Evolutionary conservation across 2,888 invertebrate species (phyloP).

Genomic region (Drosophila leonis): DNA sequence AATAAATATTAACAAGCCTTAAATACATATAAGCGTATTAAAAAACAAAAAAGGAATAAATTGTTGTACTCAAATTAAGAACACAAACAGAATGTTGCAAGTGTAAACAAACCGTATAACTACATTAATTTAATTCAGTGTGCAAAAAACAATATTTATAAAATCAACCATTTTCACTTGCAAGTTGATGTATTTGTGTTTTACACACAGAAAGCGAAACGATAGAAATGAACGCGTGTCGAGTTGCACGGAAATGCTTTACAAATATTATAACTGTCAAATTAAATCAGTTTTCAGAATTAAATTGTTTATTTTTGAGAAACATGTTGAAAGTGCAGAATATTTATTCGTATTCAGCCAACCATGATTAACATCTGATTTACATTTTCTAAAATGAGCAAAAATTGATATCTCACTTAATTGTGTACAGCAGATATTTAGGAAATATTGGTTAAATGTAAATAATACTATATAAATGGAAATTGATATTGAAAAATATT

Average conservation of each 20-base stretch:
- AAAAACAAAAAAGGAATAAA: constrained; percentile 27
- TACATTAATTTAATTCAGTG: constrained; percentile 55
- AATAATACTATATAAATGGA: not conserved
- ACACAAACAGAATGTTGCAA: constrained; percentile 43
- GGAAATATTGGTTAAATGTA: not conserved
- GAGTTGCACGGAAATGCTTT: not conserved
- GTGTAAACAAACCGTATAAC: constrained; percentile 38
- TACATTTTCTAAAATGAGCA: not conserved
- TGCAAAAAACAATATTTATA: not conserved
- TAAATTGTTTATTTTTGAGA: not conserved
- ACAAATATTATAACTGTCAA: not conserved
- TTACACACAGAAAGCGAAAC: not conserved
- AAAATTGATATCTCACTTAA: not conserved
- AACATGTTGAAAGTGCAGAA: not conserved
- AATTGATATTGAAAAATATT: not conserved
- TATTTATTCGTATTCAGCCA: not conserved
- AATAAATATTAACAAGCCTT: not conserved
- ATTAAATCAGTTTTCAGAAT: not conserved
- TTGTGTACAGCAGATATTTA: not conserved
- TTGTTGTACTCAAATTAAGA: constrained; percentile 60
- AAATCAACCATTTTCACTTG: constrained; percentile 6
- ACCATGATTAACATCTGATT: not conserved
- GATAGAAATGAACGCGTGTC: constrained; percentile 15
- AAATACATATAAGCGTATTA: not conserved
- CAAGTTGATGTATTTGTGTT: constrained; percentile 4